These are phyloP conservation scores for Euglossa dilemma DNA, from an alignment of 1,140 invertebrate genomes.

Conservation along the genomic window DNA sequence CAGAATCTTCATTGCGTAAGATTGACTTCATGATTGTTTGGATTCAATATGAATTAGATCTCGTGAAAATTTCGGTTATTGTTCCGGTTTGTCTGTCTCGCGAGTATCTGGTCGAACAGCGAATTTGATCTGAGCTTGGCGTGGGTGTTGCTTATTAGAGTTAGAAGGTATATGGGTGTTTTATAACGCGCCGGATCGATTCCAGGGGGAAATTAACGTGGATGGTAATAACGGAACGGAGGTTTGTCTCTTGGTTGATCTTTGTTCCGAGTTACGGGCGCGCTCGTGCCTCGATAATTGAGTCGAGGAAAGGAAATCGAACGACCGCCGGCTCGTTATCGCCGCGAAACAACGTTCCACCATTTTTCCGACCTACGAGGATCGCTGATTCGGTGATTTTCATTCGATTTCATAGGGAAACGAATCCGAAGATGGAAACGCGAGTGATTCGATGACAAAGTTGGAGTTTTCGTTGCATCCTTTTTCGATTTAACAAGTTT, in stretches of 20 bases:
- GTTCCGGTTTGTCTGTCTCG: too few relatives aligned
- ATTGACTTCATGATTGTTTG: too few relatives aligned
- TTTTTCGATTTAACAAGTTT: too few relatives aligned
- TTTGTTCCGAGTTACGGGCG: background rate
- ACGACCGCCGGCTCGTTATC: too few relatives aligned
- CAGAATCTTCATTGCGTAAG: background rate
- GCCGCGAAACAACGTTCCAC: too few relatives aligned
- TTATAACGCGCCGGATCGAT: background rate
- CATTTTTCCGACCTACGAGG: too few relatives aligned
- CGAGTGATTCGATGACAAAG: too few relatives aligned
- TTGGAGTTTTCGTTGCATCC: too few relatives aligned
- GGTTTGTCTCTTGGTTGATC: background rate
- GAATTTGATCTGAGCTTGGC: background rate
- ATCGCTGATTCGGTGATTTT: too few relatives aligned
- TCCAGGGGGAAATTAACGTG: background rate
- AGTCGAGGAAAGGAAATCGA: background rate
- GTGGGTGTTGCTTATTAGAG: constrained; percentile 14
- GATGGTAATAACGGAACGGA: background rate
- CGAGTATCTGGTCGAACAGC: too few relatives aligned
- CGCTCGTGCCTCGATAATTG: background rate
- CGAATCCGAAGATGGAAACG: too few relatives aligned
- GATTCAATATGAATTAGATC: background rate
- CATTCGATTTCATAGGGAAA: too few relatives aligned
- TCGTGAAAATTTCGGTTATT: background rate
- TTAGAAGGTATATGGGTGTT: background rate